Conservation (phyloP, 2,113 vertebrate genomes). For the Hiodon alosoides region DNA sequence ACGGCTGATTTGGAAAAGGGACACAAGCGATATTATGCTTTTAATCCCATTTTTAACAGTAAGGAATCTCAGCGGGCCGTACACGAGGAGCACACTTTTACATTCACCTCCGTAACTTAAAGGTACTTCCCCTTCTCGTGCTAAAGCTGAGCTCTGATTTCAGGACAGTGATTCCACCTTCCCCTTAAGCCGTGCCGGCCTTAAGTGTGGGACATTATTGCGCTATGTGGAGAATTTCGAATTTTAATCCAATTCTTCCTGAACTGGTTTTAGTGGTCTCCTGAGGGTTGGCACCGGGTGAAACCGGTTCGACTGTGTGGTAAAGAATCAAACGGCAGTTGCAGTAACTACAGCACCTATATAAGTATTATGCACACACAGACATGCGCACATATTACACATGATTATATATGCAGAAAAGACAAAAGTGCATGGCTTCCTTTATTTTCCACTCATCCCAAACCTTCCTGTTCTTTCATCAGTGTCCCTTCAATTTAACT, state of each 20-base stretch:
- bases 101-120: background rate
- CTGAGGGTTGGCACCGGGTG: background rate
- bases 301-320: background rate
- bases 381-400: background rate
- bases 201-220: no score
- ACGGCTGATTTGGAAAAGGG: background rate
- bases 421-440: background rate
- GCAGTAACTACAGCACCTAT: no score
- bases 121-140: background rate
- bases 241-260: background rate
- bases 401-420: background rate
- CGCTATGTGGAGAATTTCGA: no score
- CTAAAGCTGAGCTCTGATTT: background rate
- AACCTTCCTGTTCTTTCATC: background rate
- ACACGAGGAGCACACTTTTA: no score
- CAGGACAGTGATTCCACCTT: background rate
- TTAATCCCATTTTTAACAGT: no score
- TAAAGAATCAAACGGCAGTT: background rate
- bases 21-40: background rate
- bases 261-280: background rate
- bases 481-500: no score
- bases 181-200: background rate
- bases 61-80: no score
- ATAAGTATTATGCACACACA: background rate
- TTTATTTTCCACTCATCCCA: background rate